Conservation (phyloP, 35 echinoderm and acorn worm genomes). For the Acanthaster planci region DNA sequence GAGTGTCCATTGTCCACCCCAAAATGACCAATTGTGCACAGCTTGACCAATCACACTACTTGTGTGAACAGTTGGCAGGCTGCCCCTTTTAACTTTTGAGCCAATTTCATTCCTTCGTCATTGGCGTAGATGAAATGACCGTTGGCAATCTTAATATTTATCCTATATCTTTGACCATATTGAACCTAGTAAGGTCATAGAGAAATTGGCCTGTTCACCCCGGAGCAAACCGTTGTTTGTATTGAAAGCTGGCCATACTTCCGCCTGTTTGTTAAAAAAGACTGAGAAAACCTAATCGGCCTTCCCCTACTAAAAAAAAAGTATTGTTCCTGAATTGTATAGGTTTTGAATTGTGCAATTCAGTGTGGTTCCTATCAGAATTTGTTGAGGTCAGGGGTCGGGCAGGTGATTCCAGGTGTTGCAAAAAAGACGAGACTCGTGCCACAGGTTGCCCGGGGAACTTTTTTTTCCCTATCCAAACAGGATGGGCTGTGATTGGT, state of each 20-base stretch:
- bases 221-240: constrained; percentile 14
- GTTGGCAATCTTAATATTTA: constrained; percentile 12
- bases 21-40: neutral
- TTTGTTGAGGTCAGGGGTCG: constrained; percentile 2
- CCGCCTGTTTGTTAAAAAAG: constrained; percentile 10
- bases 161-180: constrained; percentile 18
- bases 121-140: neutral
- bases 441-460: neutral
- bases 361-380: neutral
- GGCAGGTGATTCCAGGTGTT: constrained; percentile 28
- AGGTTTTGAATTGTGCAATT: constrained; percentile 22
- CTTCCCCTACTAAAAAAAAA: neutral
- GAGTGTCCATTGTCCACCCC: neutral
- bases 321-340: neutral
- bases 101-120: neutral
- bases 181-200: constrained; percentile 13
- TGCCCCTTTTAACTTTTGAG: neutral
- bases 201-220: constrained; percentile 17
- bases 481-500: constrained; percentile 7
- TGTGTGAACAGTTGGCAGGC: neutral
- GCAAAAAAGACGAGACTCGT: constrained; percentile 15
- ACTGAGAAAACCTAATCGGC: constrained; percentile 23
- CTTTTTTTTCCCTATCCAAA: neutral
- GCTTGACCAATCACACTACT: neutral
- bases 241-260: constrained; percentile 10